These are phyloP conservation scores for Peromyscus californicus DNA, from an alignment of 2,113 vertebrate genomes.

Conservation along the genomic window DNA sequence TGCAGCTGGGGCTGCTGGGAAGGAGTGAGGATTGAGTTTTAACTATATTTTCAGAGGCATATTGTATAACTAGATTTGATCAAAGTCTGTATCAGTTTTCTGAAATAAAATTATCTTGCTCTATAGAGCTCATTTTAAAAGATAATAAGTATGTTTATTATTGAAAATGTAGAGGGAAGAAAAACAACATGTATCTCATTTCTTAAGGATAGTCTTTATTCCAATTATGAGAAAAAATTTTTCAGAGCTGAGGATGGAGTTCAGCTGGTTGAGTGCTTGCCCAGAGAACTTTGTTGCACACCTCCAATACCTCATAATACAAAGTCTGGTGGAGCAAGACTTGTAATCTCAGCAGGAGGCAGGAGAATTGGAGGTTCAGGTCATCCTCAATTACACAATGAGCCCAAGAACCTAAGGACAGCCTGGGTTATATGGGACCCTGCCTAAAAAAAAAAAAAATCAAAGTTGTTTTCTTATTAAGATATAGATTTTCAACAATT, in stretches of 20 bases:
- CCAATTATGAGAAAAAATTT: not conserved
- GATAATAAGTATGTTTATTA: not conserved
- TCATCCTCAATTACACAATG: not conserved
- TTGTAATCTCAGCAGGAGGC: not conserved
- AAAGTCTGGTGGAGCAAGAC: not conserved
- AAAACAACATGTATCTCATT: not conserved
- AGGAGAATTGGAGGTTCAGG: not conserved
- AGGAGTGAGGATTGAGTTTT: not conserved
- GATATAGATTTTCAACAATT: not conserved
- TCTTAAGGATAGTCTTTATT: not conserved
- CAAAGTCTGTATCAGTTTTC: not conserved
- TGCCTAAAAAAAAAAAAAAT: not conserved
- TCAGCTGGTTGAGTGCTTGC: not conserved
- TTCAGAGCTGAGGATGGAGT: not conserved
- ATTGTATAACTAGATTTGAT: not conserved
- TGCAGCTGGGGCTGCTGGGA: not conserved
- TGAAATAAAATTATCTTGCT: constrained; percentile 4
- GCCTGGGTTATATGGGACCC: not conserved
- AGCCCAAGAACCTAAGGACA: not conserved
- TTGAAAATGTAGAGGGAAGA: not conserved
- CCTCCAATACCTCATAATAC: not conserved
- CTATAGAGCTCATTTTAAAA: constrained; percentile 14
- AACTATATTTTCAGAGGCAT: not conserved
- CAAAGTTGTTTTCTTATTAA: not conserved
- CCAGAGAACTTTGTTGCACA: accelerated